These are phyloP conservation scores for Drosophila busckii DNA, from an alignment of 1,140 invertebrate species.

Conservation along the genomic window DNA sequence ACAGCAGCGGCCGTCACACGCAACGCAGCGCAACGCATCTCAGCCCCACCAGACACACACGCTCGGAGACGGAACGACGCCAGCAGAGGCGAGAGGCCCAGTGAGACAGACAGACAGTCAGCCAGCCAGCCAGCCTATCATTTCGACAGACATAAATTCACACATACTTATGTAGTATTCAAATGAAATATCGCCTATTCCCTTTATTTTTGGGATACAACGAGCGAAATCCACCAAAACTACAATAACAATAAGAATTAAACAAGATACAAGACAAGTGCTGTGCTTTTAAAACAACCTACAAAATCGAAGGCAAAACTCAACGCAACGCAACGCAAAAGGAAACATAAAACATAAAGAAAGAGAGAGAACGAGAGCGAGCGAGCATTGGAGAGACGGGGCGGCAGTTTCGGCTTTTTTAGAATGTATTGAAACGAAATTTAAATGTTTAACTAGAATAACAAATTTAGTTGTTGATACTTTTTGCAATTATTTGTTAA, in stretches of 20 bases:
- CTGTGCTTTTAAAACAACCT: conserved; percentile 45
- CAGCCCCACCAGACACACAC: conserved; percentile 21
- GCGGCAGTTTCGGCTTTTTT: conserved; percentile 65
- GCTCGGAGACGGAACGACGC: conserved; percentile 35
- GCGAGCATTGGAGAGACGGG: conserved; percentile 35
- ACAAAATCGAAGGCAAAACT: conserved; percentile 11
- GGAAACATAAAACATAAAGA: conserved; percentile 4
- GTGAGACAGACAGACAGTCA: too few relatives aligned
- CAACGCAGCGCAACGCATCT: too few relatives aligned
- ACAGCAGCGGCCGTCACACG: conserved; percentile 47
- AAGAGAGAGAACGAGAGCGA: conserved; percentile 17
- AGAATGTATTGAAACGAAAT: conserved; percentile 67
- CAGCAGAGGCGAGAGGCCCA: too few relatives aligned
- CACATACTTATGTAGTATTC: too few relatives aligned
- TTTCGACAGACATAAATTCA: conserved; percentile 7
- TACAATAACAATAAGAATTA: conserved; percentile 28
- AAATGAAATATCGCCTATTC: too few relatives aligned
- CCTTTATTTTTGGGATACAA: too few relatives aligned
- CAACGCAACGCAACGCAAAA: conserved; percentile 12
- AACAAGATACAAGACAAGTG: too few relatives aligned
- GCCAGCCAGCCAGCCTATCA: conserved; percentile 19
- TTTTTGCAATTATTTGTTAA: conserved; percentile 74
- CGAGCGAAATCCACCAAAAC: too few relatives aligned
- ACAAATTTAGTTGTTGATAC: conserved; percentile 78
- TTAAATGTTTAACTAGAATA: conserved; percentile 76